phyloP scores from a whole-genome alignment of 2,888 invertebrate genomes.

The Drosophila gaucha region DNA sequence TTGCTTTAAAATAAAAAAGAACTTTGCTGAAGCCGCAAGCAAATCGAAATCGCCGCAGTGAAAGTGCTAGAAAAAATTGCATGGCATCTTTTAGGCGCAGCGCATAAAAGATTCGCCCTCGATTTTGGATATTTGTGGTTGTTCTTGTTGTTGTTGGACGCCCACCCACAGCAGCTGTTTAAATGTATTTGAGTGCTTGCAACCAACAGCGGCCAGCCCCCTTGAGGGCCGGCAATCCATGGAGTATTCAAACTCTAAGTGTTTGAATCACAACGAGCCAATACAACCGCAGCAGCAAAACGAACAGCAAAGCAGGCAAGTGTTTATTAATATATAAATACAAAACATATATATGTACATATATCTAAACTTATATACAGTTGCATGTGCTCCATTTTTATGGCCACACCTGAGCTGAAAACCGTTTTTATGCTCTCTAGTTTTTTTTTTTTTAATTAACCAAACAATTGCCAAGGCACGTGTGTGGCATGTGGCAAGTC shows the following conservation, averaged over 20 bases:
- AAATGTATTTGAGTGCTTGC: conserved; percentile 84
- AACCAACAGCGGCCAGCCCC: conserved; percentile 84
- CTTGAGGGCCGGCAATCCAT: conserved; percentile 85
- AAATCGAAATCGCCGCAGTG: conserved; percentile 43
- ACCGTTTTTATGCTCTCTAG: conserved; percentile 36
- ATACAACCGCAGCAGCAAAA: conserved; percentile 28
- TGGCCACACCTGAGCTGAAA: conserved; percentile 67
- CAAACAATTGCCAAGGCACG: conserved; percentile 65
- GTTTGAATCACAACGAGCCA: conserved; percentile 73
- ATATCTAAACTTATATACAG: conserved; percentile 12
- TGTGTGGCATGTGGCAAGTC: conserved; percentile 34
- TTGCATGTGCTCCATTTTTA: conserved; percentile 62
- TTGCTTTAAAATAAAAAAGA: neutral
- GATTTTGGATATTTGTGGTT: conserved; percentile 28
- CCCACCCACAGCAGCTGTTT: conserved; percentile 76
- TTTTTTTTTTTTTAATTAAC: conserved; percentile 73
- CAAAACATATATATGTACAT: conserved; percentile 18
- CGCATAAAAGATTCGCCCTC: conserved; percentile 49
- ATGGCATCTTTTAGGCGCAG: conserved; percentile 80
- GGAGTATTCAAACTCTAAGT: conserved; percentile 84
- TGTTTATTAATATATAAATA: conserved; percentile 50
- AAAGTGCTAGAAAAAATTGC: conserved; percentile 50
- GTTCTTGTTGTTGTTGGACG: conserved; percentile 28
- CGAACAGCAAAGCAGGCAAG: conserved; percentile 73
- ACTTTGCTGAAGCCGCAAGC: conserved; percentile 17